Base-by-base conservation (phyloP, 64 coral and sea anemone species). In the Anthopleura sola region DNA sequence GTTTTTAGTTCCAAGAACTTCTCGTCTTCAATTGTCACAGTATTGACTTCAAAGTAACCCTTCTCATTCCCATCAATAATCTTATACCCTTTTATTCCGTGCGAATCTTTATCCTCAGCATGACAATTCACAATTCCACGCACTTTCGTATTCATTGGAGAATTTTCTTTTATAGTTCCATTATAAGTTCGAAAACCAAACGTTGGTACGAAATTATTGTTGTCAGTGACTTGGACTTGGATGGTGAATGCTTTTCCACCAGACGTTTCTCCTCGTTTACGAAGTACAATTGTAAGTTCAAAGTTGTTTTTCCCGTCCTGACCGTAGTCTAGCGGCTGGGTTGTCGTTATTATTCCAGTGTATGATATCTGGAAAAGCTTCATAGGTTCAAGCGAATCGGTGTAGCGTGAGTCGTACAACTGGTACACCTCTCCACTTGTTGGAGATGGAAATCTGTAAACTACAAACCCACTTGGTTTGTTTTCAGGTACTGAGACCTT, bases 31-130 rank as follows among this genome's bases (percentile, higher is more conserved):
- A 92, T 87, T 0, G 51, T 74, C 9, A 54, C 36, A 39, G 91
- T 92, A 78, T 23, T 79, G 24, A 60, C 84, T 79, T 90, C 56
- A 36, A 97, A 86, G 58, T 97, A 97, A 6, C 90, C 90, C 11
- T 86, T 97, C 28, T 97, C 90, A 34, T 97, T 97, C 10, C 94
- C 94, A 21, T 81, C 85, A 23, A 97, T 86, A 40, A 97, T 97
- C 23, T 83, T 92, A 53, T 97, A 97, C 5, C 28, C 49, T 50
- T 28, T 77, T 78, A 97, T 87, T 0, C 87, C 90, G 0, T 86
- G 75, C 0, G 87, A 78, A 37, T 95, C 93, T 5, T 88, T 78
- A 23, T 95, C 93, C 20, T 88, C 93, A 3, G 89, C 93, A 16
- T 84, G 77, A 55, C 93, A 95, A 32, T 91, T 88, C 14, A 85